These are phyloP conservation scores for Jaculus jaculus DNA, from an alignment of 2,113 vertebrate species.

Conservation along the genomic window DNA sequence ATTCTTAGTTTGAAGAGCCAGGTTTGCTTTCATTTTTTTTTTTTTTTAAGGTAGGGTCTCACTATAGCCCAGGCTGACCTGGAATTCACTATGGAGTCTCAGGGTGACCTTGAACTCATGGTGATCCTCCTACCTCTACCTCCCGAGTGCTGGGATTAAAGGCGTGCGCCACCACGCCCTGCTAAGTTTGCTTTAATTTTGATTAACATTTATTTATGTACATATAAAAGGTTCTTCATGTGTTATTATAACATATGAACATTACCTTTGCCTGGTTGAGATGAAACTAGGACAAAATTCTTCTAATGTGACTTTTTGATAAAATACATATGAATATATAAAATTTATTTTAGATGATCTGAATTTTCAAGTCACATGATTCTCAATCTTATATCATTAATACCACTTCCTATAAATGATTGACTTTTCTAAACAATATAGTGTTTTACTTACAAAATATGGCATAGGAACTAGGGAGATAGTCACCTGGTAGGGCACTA, in stretches of 20 bases:
- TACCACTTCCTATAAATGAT: background rate
- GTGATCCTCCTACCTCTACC: no score
- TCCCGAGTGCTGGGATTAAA: no score
- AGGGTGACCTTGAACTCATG: no score
- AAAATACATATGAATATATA: background rate
- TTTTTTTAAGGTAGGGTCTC: no score
- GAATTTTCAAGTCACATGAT: background rate
- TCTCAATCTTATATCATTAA: slow-evolving; percentile 5
- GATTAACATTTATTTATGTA: background rate
- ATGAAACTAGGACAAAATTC: background rate
- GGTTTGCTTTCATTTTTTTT: background rate
- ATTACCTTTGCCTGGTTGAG: no score
- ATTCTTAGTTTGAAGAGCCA: background rate
- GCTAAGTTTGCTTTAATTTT: background rate
- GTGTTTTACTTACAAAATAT: background rate
- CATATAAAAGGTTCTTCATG: background rate
- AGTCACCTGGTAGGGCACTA: no score
- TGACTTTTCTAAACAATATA: background rate
- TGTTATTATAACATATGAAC: background rate
- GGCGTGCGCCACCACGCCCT: no score
- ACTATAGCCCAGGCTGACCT: no score
- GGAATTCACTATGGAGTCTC: no score
- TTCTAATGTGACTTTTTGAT: background rate
- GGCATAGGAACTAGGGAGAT: background rate
- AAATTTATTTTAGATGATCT: background rate